These are phyloP conservation scores for Eolophus roseicapilla DNA, from an alignment of 2,113 vertebrate species.

Conservation along the genomic window DNA sequence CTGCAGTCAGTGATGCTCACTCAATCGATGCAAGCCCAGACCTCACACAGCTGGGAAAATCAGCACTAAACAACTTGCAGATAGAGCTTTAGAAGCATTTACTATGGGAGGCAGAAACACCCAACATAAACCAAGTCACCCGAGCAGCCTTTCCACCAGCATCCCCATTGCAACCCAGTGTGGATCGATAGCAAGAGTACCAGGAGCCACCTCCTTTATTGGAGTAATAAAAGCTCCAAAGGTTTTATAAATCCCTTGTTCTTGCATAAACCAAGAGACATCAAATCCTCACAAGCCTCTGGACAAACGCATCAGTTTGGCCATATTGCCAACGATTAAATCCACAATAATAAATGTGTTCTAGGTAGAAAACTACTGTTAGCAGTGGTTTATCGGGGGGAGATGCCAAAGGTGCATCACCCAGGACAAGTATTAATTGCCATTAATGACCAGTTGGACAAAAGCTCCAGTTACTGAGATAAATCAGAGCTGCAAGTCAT, in stretches of 20 bases:
- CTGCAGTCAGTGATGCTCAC: rapidly evolving
- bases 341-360: background rate
- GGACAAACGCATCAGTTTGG: background rate
- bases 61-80: background rate
- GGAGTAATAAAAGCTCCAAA: background rate
- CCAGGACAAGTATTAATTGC: background rate
- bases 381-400: background rate
- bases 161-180: background rate
- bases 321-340: background rate
- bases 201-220: background rate
- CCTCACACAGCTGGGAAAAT: background rate
- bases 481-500: background rate
- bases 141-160: background rate
- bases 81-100: background rate
- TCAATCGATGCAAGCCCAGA: rapidly evolving
- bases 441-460: background rate
- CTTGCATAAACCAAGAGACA: background rate
- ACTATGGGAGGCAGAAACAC: background rate
- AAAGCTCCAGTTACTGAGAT: background rate
- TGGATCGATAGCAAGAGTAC: rapidly evolving
- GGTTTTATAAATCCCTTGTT: background rate
- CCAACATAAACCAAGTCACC: rapidly evolving
- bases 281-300: background rate
- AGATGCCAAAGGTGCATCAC: background rate
- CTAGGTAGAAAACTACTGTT: background rate